Conservation (phyloP, 2,797 vertebrate genomes). For the Manis pentadactyla region DNA sequence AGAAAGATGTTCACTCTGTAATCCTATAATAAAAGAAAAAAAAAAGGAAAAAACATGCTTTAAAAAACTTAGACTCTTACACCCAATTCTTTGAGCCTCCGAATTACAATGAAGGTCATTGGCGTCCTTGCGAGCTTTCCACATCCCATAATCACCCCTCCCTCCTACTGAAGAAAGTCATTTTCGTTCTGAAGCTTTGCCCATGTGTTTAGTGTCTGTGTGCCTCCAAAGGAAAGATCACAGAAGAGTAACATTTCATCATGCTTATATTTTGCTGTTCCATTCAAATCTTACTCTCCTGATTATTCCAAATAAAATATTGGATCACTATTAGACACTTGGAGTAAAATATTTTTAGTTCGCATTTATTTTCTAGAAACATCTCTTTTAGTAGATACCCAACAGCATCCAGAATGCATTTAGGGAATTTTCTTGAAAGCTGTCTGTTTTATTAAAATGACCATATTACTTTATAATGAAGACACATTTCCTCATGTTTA, state of each 20-base stretch:
- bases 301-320: conserved; percentile 1
- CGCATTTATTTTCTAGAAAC: conserved; percentile 1
- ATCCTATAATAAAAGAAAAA: conserved; percentile 89
- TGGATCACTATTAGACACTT: not conserved
- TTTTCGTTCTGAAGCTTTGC: not conserved
- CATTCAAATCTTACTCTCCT: not conserved
- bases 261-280: not conserved
- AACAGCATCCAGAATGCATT: not conserved
- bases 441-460: not conserved
- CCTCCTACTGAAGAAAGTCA: not conserved
- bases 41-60: conserved; percentile 62
- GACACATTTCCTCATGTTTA: not conserved
- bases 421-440: conserved; percentile 23
- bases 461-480: not conserved
- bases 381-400: conserved; percentile 3
- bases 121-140: not conserved
- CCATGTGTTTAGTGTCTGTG: not conserved
- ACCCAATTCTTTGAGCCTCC: not conserved
- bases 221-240: not conserved
- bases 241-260: not conserved
- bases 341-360: not conserved
- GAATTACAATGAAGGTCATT: not conserved
- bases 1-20: conserved; percentile 98
- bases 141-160: not conserved
- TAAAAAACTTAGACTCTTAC: conserved; percentile 5